A percentile compares a stretch with the other conserved stretches of the same genome.
These are phyloP conservation scores for Diabrotica undecimpunctata DNA, from an alignment of 1,140 invertebrate species.

Conservation along the genomic window DNA sequence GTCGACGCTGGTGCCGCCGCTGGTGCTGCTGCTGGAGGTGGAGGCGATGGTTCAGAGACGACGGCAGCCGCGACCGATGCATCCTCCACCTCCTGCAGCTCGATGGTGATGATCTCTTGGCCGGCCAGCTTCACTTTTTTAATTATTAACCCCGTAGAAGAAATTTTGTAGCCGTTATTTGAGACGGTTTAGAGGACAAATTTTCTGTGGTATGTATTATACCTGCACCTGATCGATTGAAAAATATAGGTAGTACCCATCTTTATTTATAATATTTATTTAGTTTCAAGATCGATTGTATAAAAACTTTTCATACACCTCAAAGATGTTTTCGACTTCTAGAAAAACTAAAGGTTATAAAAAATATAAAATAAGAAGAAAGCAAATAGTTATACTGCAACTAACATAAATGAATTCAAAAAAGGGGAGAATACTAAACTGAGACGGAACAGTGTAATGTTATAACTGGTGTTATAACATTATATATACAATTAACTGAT, in stretches of 20 bases:
- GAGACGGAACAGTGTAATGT: no score
- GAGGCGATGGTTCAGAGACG: conserved; percentile 22
- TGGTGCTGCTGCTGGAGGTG: conserved; percentile 14
- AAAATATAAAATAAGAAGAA: no score
- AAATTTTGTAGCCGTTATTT: conserved; percentile 7
- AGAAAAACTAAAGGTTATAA: no score
- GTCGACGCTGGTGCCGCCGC: neutral
- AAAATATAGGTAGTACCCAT: neutral
- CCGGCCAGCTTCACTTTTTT: conserved; percentile 38
- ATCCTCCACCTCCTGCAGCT: conserved; percentile 44
- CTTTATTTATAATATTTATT: no score
- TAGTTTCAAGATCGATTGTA: no score
- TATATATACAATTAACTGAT: no score
- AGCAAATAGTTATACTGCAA: no score
- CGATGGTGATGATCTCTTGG: conserved; percentile 42
- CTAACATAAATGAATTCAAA: no score
- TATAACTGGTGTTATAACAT: no score
- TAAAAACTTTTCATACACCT: no score
- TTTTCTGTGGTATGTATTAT: conserved; percentile 8
- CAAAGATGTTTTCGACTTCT: no score
- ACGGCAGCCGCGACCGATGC: conserved; percentile 24
- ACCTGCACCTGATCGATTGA: neutral
- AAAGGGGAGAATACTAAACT: no score
- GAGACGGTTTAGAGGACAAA: neutral
- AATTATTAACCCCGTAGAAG: conserved; percentile 14